Base-by-base conservation (phyloP, 2,888 invertebrate genomes). In the Eilema depressum region DNA sequence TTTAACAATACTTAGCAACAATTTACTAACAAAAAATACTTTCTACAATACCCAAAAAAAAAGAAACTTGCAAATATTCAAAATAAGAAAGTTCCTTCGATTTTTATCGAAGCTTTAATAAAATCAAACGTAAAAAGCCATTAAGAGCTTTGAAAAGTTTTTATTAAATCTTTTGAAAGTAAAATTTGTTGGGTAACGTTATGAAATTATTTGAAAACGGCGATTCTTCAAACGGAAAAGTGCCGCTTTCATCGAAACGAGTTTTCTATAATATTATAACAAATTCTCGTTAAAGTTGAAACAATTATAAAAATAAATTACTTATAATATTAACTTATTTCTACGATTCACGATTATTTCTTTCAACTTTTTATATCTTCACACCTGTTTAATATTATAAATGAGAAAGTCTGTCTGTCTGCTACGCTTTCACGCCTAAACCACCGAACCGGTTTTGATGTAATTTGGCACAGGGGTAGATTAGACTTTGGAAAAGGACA, bases 61-160 rank as follows among this genome's bases (percentile, higher is more conserved):
- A 62, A 28, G 26, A 59, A 63, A 47, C 64, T 30, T 37, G 17
- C 25, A 61, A 71, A 41, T 57, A 59, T 65, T 62, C 33, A 37
- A 69, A 66, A 60, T 63, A 66, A 63, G 47, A 66, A 75, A 80
- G 72, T 79, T 68, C 60, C 68, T 73, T 78, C 57, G 76, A 74
- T 72, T 81, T 76, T 72, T 69, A 75, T 81, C 68, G 78, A 68
- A 72, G 56, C 70, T 69, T 73, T 72, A 78, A 80, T 70, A 78
- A 75, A 81, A 81, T 81, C 80, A 80, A 81, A 81, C 67, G 80
- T 74, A 71, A 79, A 79, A 81, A 76, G 80, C 82, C 80, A 81
- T 81, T 78, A 81, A 66, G 73, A 78, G 70, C 70, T 79, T 57
- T 60, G 41, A 64, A 75, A 83, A 75, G 33, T 79, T 83, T 83